Evolutionary conservation across 2,113 vertebrate species (phyloP).

Genomic region (Neolamprologus devosi): DNA sequence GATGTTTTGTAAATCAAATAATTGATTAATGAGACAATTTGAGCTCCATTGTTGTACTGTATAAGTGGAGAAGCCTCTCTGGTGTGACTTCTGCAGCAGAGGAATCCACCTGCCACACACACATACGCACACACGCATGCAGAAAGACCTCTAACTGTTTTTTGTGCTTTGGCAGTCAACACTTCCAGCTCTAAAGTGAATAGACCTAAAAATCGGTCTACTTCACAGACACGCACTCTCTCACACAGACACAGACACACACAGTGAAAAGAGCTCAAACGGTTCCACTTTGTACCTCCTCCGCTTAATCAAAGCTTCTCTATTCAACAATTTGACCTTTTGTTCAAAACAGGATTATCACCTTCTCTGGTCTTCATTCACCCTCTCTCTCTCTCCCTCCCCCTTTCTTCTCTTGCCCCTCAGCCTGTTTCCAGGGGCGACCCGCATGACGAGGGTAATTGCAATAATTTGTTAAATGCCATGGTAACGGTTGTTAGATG

Average conservation of each 20-base stretch:
- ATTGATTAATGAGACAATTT: not conserved
- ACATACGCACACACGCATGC: not conserved
- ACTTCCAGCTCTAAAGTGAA: conserved; percentile 88
- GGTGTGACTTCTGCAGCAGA: conserved; percentile 4
- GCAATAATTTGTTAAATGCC: conserved; percentile 99
- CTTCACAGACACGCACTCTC: conserved; percentile 6
- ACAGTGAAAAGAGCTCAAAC: conserved; percentile 56
- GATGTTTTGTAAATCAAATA: not conserved
- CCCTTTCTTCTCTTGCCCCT: conserved; percentile 75
- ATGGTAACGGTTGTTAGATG: conserved; percentile 99
- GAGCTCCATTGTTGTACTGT: not conserved
- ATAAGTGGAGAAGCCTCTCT: not conserved
- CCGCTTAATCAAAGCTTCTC: conserved; percentile 99
- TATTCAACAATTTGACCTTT: conserved; percentile 99
- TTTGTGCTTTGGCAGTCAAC: conserved; percentile 90
- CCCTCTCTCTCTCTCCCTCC: conserved; percentile 82
- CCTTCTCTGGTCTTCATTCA: conserved; percentile 74
- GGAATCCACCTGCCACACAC: conserved; percentile 31
- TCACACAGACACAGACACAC: conserved; percentile 6
- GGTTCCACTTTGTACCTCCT: conserved; percentile 99
- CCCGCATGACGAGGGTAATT: conserved; percentile 99
- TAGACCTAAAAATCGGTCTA: conserved; percentile 68
- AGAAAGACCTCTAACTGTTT: conserved; percentile 78
- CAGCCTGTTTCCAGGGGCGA: conserved; percentile 97
- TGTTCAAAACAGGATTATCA: conserved; percentile 99